Evolutionary conservation across 2,797 vertebrate species (phyloP), one percentile per base, ranked within the genome.

Genomic region (Chiroxiphia lanceolata): DNA sequence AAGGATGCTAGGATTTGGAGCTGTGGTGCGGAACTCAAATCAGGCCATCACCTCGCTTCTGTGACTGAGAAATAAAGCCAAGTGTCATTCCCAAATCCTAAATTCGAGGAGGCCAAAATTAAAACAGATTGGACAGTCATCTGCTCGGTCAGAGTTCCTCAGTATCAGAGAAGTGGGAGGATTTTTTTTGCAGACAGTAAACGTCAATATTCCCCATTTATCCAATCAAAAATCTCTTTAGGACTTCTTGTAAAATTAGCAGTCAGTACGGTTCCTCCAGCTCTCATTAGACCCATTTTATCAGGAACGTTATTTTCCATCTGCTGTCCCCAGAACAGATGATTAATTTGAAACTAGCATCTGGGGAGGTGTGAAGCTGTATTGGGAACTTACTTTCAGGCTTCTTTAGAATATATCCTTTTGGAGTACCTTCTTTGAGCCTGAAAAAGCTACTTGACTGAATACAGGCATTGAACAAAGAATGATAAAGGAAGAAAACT

Each of bases 331-430:
- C 70, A 80, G 87, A 94, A 93, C 85, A 93, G 85, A 87, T 91
- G 76, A 94, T 89, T 91, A 86, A 87, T 94, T 93, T 88, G 54
- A 94, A 95, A 82, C 36, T 63, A 84, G 59, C 70, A 57, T 90
- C 70, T 84, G 70, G 61, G 70, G 89, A 94, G 63, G 63, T 82
- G 83, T 88, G 67, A 96, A 84, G 74, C 69, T 86, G 36, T 85
- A 84, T 87, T 69, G 63, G 63, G 70, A 91, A 94, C 25, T 84
- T 77, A 64, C 45, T 83, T 84, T 64, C 74, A 79, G 65, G 8
- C 45, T 69, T 87, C 69, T 93, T 93, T 61, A 51, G 50, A 70
- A 45, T 56, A 36, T 34, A 63, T 61, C 45, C 90, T 90, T 86
- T 93, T 29, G 38, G 63, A 88, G 25, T n/a, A 61, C 48, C 53